Conservation (phyloP, 37 sponge, comb jelly and placozoan genomes). For the Corticium candelabrum region DNA sequence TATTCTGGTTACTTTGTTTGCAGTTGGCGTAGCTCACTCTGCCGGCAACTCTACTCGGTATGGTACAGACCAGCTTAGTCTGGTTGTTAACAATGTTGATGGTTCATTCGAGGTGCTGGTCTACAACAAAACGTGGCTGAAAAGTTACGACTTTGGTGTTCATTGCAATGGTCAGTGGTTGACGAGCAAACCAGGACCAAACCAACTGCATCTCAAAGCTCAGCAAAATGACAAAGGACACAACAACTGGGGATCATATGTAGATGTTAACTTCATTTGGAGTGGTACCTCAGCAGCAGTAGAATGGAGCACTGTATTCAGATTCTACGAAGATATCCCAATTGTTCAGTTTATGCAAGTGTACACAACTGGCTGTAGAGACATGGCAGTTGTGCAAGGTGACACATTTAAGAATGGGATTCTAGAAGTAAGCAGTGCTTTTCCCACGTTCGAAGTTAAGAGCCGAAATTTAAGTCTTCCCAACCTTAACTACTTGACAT, state of each 20-base stretch:
- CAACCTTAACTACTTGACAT: not conserved
- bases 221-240: not conserved
- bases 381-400: not conserved
- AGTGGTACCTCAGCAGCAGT: not conserved
- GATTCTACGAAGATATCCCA: not conserved
- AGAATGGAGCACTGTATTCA: not conserved
- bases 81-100: not conserved
- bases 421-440: not conserved
- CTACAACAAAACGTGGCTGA: not conserved
- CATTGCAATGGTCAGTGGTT: not conserved
- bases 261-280: not conserved
- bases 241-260: not conserved
- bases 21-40: no score
- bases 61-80: no score
- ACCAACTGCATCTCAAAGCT: not conserved
- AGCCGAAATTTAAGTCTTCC: not conserved
- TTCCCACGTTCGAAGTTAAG: not conserved
- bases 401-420: not conserved
- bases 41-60: no score
- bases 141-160: not conserved
- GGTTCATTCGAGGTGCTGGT: not conserved
- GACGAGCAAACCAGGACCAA: not conserved
- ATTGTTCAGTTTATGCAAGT: not conserved
- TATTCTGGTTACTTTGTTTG: no score
- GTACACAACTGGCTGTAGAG: not conserved